Evolutionary conservation across 2,888 invertebrate genomes (phyloP), one percentile per base, ranked within the genome.

Genomic region (Drosophila lutescens): DNA sequence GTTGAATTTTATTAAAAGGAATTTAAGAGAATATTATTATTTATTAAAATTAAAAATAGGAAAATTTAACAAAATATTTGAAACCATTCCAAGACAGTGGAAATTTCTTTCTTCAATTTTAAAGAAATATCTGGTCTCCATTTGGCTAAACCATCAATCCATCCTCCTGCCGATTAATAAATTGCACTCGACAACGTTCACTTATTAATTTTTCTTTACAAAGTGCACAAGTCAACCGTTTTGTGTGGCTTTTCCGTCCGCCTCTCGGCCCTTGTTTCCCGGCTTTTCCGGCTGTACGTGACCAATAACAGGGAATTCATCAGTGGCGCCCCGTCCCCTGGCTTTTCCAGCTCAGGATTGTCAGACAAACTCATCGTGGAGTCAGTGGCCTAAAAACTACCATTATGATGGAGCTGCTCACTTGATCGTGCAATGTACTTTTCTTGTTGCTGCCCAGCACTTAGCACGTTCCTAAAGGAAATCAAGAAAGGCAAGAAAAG

Each of bases 341-440:
- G 30, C 8, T 34, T 32, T 40, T 15, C 34, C n/a, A n/a, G n/a
- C n/a, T n/a, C 43, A 43, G 32, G 49, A 57, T 20, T 57, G 47
- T 63, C 49, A 65, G 78, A 57, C 50, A 51, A 47, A 82, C 87
- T 70, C 84, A 85, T 88, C 79, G 87, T 86, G 67, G 77, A 85
- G 84, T 85, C 84, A 85, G 85, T 85, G 84, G 79, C 84, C 84
- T 87, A 89, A 80, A 86, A 89, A 88, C 74, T 62, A 65, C 74
- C 76, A 78, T 89, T 85, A 87, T 89, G 90, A 87, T 89, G 90
- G 81, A 82, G 85, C 87, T 91, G 90, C 88, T 90, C 90, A 91
- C 90, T 90, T 90, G 86, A 90, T 87, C 91, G 91, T 89, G 80
- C 90, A 91, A 90, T 83, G 91, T 90, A 89, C 90, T 85, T 90